These are phyloP conservation scores for Limnothrissa miodon DNA, from an alignment of 2,113 vertebrate genomes.

Conservation along the genomic window DNA sequence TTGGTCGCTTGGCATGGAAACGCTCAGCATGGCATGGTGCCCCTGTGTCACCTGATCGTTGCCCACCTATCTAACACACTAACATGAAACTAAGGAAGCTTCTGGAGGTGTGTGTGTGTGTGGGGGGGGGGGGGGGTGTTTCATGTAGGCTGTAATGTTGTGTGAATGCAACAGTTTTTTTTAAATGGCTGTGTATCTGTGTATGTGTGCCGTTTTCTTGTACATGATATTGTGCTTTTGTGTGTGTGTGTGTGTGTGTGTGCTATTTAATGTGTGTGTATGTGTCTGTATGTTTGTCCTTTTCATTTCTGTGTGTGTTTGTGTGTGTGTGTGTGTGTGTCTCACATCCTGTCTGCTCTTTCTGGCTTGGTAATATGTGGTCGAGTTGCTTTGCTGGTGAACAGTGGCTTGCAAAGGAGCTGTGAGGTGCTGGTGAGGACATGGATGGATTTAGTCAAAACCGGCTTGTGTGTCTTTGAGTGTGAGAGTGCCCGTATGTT, in stretches of 20 bases:
- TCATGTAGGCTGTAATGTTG: not conserved
- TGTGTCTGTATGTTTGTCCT: slow-evolving; percentile 12
- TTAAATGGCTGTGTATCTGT: not conserved
- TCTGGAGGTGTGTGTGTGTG: slow-evolving; percentile 1
- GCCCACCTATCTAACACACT: slow-evolving; percentile 44
- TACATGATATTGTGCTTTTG: not conserved
- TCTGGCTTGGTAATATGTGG: not conserved
- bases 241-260: slow-evolving; percentile 1
- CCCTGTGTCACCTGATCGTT: slow-evolving; percentile 39
- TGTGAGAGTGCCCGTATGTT: slow-evolving; percentile 29
- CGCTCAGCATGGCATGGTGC: slow-evolving; percentile 70
- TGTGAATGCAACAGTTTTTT: not conserved
- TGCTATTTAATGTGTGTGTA: not conserved
- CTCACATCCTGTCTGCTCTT: slow-evolving; percentile 24
- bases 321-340: not conserved
- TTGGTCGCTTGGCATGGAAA: slow-evolving; percentile 66
- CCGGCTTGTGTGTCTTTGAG: not conserved
- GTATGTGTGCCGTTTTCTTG: not conserved
- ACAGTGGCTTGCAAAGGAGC: not conserved
- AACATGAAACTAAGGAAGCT: slow-evolving; percentile 31
- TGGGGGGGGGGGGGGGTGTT: not conserved
- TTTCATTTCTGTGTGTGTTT: not conserved
- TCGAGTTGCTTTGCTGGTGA: not conserved
- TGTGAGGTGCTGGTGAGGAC: not conserved
- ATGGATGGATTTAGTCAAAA: slow-evolving; percentile 11